Evolutionary conservation across 2,797 vertebrate genomes (phyloP).

Genomic region (Ara ararauna): DNA sequence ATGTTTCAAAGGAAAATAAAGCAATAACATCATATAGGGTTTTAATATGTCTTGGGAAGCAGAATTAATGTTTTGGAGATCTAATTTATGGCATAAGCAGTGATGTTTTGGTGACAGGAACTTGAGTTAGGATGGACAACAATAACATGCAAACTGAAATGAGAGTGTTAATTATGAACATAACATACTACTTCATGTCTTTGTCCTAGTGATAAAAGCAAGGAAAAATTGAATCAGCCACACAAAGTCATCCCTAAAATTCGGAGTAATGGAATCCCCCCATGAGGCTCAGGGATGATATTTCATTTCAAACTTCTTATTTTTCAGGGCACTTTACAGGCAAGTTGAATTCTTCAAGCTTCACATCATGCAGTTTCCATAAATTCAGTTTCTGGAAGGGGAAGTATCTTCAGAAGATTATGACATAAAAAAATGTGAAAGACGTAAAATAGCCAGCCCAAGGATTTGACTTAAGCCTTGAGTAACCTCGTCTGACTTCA

Average conservation of each 20-base stretch:
- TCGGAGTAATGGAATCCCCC: neutral
- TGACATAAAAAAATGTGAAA: neutral
- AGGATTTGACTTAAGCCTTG: neutral
- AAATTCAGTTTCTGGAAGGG: neutral
- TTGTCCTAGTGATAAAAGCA: neutral
- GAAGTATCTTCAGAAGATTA: neutral
- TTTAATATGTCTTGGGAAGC: slow-evolving; percentile 7
- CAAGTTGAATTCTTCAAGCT: neutral
- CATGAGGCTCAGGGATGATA: neutral
- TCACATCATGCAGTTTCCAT: neutral
- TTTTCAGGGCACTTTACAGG: neutral
- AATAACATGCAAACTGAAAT: neutral
- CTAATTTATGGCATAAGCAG: neutral
- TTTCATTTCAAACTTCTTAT: neutral
- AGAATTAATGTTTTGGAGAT: neutral
- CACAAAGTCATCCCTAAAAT: neutral
- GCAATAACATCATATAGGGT: neutral
- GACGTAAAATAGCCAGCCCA: neutral
- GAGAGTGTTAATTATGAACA: neutral
- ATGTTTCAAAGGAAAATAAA: slow-evolving; percentile 27
- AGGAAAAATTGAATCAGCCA: neutral
- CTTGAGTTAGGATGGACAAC: neutral
- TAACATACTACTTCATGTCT: neutral
- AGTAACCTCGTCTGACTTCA: neutral
- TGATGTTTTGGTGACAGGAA: neutral